Percentiles rank a stretch among this genome's conserved stretches.
Conservation (phyloP, 1,140 invertebrate species). For the Saccostrea cuccullata region DNA sequence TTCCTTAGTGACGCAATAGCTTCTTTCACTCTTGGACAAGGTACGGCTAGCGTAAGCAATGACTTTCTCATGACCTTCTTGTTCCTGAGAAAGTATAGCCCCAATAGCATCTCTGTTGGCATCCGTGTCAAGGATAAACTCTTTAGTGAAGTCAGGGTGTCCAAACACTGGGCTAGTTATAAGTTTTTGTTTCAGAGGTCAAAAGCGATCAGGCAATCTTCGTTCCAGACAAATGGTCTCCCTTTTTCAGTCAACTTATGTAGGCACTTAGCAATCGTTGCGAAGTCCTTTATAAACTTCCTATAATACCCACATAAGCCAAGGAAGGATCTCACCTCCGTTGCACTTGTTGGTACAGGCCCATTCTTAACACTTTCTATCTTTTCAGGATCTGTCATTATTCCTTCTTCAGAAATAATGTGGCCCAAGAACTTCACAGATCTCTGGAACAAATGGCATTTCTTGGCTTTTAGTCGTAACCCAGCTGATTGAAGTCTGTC, state of each 20-base stretch:
- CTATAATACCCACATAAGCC: slow-evolving; percentile 31
- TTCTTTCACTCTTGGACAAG: no score
- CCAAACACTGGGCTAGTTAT: slow-evolving; percentile 40
- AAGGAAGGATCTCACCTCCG: no score
- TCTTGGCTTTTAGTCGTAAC: no score
- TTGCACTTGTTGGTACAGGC: no score
- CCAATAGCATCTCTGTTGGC: slow-evolving; percentile 10
- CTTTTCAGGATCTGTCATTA: no score
- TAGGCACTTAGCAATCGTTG: slow-evolving; percentile 16
- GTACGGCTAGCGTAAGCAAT: no score
- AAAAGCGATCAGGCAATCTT: slow-evolving; percentile 51
- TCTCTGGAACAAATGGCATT: no score
- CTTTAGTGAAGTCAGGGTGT: slow-evolving; percentile 33
- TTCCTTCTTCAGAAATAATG: no score
- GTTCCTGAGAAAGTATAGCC: not conserved
- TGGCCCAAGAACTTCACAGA: no score
- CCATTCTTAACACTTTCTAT: no score
- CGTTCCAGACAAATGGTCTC: slow-evolving; percentile 23
- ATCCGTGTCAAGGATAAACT: slow-evolving; percentile 41
- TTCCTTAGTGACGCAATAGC: no score
- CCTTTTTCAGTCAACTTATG: slow-evolving; percentile 38
- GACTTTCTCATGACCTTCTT: not conserved
- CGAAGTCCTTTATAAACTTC: slow-evolving; percentile 71
- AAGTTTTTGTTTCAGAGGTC: slow-evolving; percentile 44
- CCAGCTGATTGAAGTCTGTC: no score